phyloP scores from a whole-genome alignment of 1,140 invertebrate genomes.

The Rhizoglyphus robini region DNA sequence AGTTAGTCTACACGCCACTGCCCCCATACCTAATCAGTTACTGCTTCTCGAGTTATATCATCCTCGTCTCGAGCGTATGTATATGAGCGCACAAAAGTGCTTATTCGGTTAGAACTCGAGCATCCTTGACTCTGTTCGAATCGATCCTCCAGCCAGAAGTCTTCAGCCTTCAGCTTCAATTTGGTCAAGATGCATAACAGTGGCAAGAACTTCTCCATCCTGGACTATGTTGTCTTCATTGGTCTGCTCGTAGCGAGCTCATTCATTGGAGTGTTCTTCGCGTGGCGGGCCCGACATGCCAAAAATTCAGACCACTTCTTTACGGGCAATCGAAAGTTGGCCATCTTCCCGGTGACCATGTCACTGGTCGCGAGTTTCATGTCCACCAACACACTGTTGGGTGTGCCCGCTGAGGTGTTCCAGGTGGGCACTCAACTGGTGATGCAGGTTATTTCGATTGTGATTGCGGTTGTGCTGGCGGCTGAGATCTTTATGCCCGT shows the following conservation, averaged over 20 bases:
- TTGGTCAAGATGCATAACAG: background rate
- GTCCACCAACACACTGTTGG: constrained; percentile 71
- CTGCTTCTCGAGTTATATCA: too few species aligned
- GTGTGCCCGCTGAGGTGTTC: constrained; percentile 71
- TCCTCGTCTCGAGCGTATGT: too few species aligned
- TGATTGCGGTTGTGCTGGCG: constrained; percentile 62
- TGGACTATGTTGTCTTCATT: constrained; percentile 19
- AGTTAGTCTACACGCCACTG: too few species aligned
- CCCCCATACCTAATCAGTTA: too few species aligned
- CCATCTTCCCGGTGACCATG: constrained; percentile 16
- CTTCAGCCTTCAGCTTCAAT: too few species aligned
- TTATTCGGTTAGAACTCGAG: too few species aligned
- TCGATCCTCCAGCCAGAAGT: too few species aligned
- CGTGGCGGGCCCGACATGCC: constrained; percentile 6
- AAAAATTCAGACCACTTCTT: constrained; percentile 35
- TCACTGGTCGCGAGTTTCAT: constrained; percentile 48
- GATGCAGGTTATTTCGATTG: constrained; percentile 55
- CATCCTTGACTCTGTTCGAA: too few species aligned
- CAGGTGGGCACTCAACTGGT: constrained; percentile 64
- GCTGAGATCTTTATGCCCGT: constrained; percentile 74
- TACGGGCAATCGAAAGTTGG: constrained; percentile 12
- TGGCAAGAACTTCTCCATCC: constrained; percentile 11
- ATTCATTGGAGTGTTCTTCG: constrained; percentile 17
- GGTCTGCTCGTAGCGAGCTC: constrained; percentile 5
- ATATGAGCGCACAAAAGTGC: too few species aligned